A percentile compares a stretch with the other conserved stretches of the same genome.
These are phyloP conservation scores for Alligator mississippiensis DNA, from an alignment of 2,113 vertebrate genomes.

Conservation along the genomic window DNA sequence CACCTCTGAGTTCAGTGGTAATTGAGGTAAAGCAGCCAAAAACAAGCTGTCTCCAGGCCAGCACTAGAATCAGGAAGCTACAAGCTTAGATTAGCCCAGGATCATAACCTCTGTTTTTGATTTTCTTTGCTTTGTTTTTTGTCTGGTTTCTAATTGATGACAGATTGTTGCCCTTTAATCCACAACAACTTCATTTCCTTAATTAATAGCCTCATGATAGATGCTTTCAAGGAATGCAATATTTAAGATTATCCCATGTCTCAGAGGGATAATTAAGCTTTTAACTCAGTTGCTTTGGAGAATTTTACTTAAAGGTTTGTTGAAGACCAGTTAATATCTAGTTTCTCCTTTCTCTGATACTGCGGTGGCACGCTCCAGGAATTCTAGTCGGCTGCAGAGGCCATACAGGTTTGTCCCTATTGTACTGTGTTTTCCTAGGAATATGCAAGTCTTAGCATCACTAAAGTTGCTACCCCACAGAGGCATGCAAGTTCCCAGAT, in stretches of 20 bases:
- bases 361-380: neutral
- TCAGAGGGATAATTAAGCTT: neutral
- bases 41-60: neutral
- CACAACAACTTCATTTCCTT: neutral
- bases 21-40: neutral
- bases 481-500: accelerated
- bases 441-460: neutral
- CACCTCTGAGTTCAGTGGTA: neutral
- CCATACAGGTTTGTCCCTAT: neutral
- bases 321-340: neutral
- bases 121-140: neutral
- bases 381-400: constrained; percentile 4
- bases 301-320: neutral
- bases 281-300: neutral
- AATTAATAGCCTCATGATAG: neutral
- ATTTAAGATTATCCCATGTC: neutral
- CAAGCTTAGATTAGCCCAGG: neutral
- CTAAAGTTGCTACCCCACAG: neutral
- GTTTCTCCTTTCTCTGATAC: neutral
- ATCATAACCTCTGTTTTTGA: neutral
- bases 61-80: neutral
- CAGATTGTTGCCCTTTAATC: neutral
- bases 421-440: accelerated
- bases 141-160: neutral
- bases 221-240: neutral